These are phyloP conservation scores for Neomonachus schauinslandi DNA, from an alignment of 2,113 vertebrate genomes.

Conservation along the genomic window DNA sequence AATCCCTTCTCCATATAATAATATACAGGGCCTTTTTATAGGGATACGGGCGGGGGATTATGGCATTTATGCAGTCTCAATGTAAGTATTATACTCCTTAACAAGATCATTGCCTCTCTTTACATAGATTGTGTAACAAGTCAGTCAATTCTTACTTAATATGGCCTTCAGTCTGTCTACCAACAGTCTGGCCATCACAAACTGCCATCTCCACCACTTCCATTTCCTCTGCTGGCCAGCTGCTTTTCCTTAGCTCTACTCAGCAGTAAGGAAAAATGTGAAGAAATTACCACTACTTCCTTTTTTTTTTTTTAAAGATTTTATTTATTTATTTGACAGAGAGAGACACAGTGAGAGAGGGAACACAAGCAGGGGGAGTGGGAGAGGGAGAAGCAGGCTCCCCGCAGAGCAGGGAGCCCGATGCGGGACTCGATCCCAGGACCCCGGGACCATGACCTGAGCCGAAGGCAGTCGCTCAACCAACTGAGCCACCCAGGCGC, in stretches of 20 bases:
- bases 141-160: neutral
- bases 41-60: neutral
- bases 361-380: too few relatives aligned
- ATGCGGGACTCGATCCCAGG: too few relatives aligned
- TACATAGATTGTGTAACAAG: neutral
- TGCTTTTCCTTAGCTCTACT: neutral
- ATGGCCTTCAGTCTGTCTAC: neutral
- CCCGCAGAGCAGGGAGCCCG: too few relatives aligned
- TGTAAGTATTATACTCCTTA: neutral
- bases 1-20: neutral
- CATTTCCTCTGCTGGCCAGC: slow-evolving; percentile 15
- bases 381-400: too few relatives aligned
- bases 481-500: too few relatives aligned
- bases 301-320: too few relatives aligned
- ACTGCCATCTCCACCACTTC: slow-evolving; percentile 15
- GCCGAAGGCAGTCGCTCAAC: too few relatives aligned
- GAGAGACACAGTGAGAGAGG: too few relatives aligned
- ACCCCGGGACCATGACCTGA: too few relatives aligned
- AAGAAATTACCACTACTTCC: slow-evolving; percentile 5
- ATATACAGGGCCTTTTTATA: neutral
- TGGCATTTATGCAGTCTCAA: neutral
- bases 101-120: neutral
- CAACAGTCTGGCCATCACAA: neutral
- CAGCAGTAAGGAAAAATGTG: neutral
- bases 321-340: too few relatives aligned